Base-by-base conservation (phyloP, 2,113 vertebrate genomes). In the Zosterops borbonicus region DNA sequence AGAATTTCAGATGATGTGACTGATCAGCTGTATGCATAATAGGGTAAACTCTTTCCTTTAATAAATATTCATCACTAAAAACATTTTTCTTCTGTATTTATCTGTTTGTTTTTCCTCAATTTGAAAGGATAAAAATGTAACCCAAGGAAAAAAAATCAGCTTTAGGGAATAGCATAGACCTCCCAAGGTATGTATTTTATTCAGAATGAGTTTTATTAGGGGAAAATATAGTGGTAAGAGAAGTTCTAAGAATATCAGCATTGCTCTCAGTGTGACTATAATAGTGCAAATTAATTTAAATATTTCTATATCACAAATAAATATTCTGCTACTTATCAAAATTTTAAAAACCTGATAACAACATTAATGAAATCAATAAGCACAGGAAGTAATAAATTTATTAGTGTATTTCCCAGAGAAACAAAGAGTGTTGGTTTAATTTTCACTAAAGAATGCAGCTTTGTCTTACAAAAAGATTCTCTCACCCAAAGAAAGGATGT, bases 281-380 rank as follows among this genome's bases (percentile, higher is more conserved):
- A 69, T 3, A 52, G 6, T 18, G 6, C 39, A 70, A 80, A 53
- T 67, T 18, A 87, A 63, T 77, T 59, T 24, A 13, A 63, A 64
- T 88, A 86, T 91, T 79, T 65, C 3, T 55, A 31, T 39, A 50
- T 25, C 12, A 53, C 42, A 84, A 73, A 55, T 68, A 55, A 6
- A 25, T 2, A 0, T 65, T 76, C 21, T 82, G 4, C 11, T 64
- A 46, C 6, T 37, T 55, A 55, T 13, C 33, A 80, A 80, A 90
- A 89, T 76, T 95, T 95, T 3, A 56, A 82, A 95, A 91, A 78
- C 41, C 55, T 91, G 60, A 56, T 67, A 90, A 92, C 80, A 82
- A 44, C 39, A 87, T 96, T 92, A 95, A 89, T 96, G 60, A 94
- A 95, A 82, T 80, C 3, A 94, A 87, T 93, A 94, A 62, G 4